Percentiles rank a stretch among this genome's conserved stretches.
Evolutionary conservation across 1,140 invertebrate species (phyloP).

Genomic region (Drosophila bipectinata): DNA sequence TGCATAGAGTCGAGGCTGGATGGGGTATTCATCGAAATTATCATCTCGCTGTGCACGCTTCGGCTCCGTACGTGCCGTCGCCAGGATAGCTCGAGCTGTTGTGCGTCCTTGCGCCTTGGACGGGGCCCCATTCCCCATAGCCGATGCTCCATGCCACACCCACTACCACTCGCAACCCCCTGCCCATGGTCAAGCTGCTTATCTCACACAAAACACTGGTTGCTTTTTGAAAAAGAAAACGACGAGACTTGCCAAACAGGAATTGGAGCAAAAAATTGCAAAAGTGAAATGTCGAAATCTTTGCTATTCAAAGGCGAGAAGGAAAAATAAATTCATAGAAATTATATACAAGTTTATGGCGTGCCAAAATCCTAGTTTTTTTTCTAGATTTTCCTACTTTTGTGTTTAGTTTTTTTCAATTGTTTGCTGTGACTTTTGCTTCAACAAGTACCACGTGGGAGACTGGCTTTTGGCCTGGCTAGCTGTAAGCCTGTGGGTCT

Average conservation of each 20-base stretch:
- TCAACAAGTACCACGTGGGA: slow-evolving; percentile 65
- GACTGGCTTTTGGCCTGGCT: not conserved
- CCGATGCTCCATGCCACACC: not conserved
- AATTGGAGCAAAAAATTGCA: slow-evolving; percentile 66
- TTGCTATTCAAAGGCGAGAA: slow-evolving; percentile 27
- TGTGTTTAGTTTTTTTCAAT: slow-evolving; percentile 31
- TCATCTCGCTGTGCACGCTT: slow-evolving; percentile 53
- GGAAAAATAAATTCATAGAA: slow-evolving; percentile 49
- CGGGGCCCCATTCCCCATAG: slow-evolving; percentile 14
- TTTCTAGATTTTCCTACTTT: slow-evolving; percentile 7
- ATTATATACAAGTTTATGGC: slow-evolving; percentile 62
- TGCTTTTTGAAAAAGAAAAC: slow-evolving; percentile 55
- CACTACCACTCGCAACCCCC: slow-evolving; percentile 3
- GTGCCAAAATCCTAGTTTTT: slow-evolving; percentile 56
- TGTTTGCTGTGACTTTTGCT: slow-evolving; percentile 29
- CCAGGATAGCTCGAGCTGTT: slow-evolving; percentile 19
- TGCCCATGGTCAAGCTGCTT: slow-evolving; percentile 57
- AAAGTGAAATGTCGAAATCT: slow-evolving; percentile 65
- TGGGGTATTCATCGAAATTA: slow-evolving; percentile 72
- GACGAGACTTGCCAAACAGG: slow-evolving; percentile 64
- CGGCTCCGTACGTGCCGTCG: slow-evolving; percentile 50
- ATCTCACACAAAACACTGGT: slow-evolving; percentile 79
- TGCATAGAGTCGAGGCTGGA: slow-evolving; percentile 48
- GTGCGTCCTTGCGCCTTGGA: slow-evolving; percentile 47
- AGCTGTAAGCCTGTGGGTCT: slow-evolving; percentile 7